Percentiles rank a stretch among this genome's conserved stretches.
Evolutionary conservation across 2,113 vertebrate genomes (phyloP).

Genomic region (Heliornis fulica): DNA sequence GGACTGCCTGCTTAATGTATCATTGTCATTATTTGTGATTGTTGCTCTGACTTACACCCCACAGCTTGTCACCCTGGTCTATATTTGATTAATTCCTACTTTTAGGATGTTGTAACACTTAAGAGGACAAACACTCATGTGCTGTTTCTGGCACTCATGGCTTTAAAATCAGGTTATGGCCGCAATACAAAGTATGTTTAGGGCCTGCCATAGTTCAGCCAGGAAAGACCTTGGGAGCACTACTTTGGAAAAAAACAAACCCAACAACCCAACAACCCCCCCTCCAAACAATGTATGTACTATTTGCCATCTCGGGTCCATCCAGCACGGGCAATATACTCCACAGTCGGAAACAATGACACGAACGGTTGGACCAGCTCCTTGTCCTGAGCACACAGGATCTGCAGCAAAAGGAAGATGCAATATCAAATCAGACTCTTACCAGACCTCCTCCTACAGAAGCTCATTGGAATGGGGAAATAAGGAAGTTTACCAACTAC

Average conservation of each 20-base stretch:
- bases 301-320: slow-evolving; percentile 95
- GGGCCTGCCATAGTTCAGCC: neutral
- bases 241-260: neutral
- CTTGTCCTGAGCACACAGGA: slow-evolving; percentile 85
- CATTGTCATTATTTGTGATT: neutral
- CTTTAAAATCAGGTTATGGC: neutral
- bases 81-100: neutral
- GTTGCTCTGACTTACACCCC: neutral
- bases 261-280: no score
- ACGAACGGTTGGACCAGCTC: slow-evolving; percentile 88
- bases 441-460: neutral
- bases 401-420: slow-evolving; percentile 69
- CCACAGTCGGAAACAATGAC: slow-evolving; percentile 85
- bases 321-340: slow-evolving; percentile 93
- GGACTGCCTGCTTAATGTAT: neutral
- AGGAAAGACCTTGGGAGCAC: neutral
- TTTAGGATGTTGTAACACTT: neutral
- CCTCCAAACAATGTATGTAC: slow-evolving; percentile 54
- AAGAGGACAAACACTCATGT: neutral
- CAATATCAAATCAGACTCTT: neutral
- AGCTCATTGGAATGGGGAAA: neutral
- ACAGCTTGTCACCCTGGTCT: neutral
- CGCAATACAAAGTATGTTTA: rapidly evolving
- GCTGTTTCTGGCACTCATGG: neutral
- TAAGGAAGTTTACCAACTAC: neutral